Percentiles rank a stretch among this genome's conserved stretches.
phyloP scores from a whole-genome alignment of 1,140 invertebrate genomes.

The Zaprionus lachaisei region DNA sequence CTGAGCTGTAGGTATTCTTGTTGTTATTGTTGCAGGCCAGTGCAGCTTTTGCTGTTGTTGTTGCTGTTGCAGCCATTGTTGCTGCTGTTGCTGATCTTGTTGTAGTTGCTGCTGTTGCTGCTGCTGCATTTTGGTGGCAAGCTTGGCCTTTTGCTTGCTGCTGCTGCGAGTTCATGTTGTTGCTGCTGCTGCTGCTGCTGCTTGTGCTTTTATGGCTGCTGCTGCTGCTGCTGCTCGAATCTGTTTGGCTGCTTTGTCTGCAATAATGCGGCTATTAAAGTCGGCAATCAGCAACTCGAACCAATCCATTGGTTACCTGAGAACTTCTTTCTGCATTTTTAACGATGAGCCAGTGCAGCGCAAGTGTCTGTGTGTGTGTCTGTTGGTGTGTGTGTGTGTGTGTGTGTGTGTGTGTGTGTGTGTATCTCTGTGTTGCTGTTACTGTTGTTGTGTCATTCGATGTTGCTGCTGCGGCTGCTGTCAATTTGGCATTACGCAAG shows the following conservation, averaged over 20 bases:
- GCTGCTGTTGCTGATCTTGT: not conserved
- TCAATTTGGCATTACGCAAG: conserved; percentile 54
- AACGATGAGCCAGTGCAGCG: conserved; percentile 12
- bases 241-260: conserved; percentile 56
- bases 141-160: conserved; percentile 6
- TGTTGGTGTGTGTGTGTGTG: not conserved
- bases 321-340: conserved; percentile 39
- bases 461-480: conserved; percentile 26
- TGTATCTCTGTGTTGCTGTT: not conserved
- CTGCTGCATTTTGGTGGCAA: conserved; percentile 10
- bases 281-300: conserved; percentile 72
- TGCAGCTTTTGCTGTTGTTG: not conserved
- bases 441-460: conserved; percentile 8
- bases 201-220: conserved; percentile 56
- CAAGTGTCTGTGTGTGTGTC: not conserved
- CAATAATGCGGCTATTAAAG: conserved; percentile 79
- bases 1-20: not conserved
- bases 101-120: conserved; percentile 5
- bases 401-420: too few relatives aligned
- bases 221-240: conserved; percentile 60
- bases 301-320: conserved; percentile 76
- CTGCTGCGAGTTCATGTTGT: conserved; percentile 52
- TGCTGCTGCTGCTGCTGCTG: not conserved
- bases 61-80: not conserved
- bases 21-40: not conserved